These are phyloP conservation scores for Aricia artaxerxes DNA, from an alignment of 2,888 invertebrate genomes.

Conservation along the genomic window DNA sequence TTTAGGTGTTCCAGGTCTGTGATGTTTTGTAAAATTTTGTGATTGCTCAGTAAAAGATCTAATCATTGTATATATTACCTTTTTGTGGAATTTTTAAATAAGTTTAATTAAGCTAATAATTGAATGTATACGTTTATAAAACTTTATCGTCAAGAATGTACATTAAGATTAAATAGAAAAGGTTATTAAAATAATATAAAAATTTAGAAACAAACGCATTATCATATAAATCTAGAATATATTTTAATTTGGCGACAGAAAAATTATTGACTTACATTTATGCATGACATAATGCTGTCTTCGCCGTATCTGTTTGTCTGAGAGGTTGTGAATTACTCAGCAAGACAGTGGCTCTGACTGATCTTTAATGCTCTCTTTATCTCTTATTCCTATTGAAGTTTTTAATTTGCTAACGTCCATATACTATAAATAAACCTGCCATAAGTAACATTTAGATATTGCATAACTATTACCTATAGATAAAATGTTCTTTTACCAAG, in stretches of 20 bases:
- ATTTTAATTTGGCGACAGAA: conserved; percentile 6
- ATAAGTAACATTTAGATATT: too few species aligned
- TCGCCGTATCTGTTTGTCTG: not conserved
- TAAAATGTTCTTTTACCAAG: too few species aligned
- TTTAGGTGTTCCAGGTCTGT: not conserved
- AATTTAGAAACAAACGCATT: conserved; percentile 16
- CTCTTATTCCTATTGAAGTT: too few species aligned
- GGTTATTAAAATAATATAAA: not conserved
- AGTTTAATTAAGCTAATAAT: not conserved
- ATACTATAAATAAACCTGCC: too few species aligned
- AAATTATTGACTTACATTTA: conserved; percentile 10
- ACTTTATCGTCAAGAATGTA: conserved; percentile 8
- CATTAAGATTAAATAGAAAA: not conserved
- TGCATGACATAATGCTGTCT: not conserved
- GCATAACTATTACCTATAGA: too few species aligned
- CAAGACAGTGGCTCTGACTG: not conserved
- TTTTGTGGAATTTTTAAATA: not conserved
- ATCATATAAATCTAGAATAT: conserved; percentile 14
- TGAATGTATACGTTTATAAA: not conserved
- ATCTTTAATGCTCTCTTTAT: too few species aligned
- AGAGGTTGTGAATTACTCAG: not conserved
- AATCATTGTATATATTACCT: not conserved
- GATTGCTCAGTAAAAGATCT: not conserved
- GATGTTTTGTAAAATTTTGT: not conserved
- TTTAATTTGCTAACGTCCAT: too few species aligned